Evolutionary conservation across 2,797 vertebrate species (phyloP).

Genomic region (Podarcis siculus): DNA sequence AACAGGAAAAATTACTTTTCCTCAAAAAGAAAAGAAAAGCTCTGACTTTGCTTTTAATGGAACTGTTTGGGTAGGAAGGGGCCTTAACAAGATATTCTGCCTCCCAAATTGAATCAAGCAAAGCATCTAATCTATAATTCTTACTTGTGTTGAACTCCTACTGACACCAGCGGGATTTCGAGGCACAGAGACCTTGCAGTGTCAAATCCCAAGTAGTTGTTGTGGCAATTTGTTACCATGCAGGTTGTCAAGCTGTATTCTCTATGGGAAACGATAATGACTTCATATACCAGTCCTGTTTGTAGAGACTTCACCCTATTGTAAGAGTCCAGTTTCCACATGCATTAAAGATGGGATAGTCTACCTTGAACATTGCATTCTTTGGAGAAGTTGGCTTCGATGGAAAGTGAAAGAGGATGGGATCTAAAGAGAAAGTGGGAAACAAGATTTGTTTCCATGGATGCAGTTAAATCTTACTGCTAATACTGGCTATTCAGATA

Average conservation of each 20-base stretch:
- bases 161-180: not conserved
- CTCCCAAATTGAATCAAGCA: not conserved
- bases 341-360: not conserved
- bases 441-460: not conserved
- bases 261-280: not conserved
- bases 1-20: not conserved
- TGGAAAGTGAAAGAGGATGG: not conserved
- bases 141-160: not conserved
- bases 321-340: not conserved
- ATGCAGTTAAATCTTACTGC: not conserved
- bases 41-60: too few species aligned
- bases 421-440: not conserved
- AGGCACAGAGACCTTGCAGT: not conserved
- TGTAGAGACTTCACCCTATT: not conserved
- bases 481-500: not conserved
- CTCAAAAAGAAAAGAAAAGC: not conserved
- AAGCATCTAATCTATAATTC: not conserved
- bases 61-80: not conserved
- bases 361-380: not conserved
- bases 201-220: not conserved
- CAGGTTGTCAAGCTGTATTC: constrained; percentile 5
- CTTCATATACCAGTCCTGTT: not conserved
- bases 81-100: not conserved
- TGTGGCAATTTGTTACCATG: constrained; percentile 16
- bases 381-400: not conserved